These are phyloP conservation scores for Hesperophylax magnus DNA, from an alignment of 1,140 invertebrate genomes.

Conservation along the genomic window DNA sequence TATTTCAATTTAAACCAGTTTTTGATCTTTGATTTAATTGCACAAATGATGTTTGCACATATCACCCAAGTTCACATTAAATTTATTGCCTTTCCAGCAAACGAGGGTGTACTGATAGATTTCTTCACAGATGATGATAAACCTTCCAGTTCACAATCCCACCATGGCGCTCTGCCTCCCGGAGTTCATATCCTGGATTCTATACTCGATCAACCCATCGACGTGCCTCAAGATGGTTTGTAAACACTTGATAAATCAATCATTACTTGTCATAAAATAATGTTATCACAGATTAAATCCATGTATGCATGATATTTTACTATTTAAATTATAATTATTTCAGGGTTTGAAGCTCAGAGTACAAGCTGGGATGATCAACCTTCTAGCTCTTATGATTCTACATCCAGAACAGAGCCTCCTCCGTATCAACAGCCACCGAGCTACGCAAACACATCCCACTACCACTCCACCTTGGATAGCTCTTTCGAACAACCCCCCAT, in stretches of 20 bases:
- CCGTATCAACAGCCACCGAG: constrained; percentile 54
- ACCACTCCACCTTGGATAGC: constrained; percentile 29
- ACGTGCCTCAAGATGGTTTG: constrained; percentile 69
- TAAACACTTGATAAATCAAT: neutral
- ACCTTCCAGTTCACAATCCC: constrained; percentile 42
- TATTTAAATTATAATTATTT: neutral
- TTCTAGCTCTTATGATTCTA: constrained; percentile 5
- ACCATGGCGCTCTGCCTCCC: constrained; percentile 33
- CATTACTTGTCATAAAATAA: no score
- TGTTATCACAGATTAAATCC: neutral
- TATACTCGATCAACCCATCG: constrained; percentile 84
- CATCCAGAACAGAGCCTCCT: constrained; percentile 48
- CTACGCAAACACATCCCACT: constrained; percentile 54
- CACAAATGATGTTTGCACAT: neutral
- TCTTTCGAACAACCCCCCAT: constrained; percentile 8
- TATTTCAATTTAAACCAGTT: no score
- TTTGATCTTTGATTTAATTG: neutral
- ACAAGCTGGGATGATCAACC: constrained; percentile 46
- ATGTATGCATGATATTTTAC: neutral
- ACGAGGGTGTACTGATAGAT: constrained; percentile 68
- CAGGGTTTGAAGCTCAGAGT: constrained; percentile 33
- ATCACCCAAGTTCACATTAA: neutral
- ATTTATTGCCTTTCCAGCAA: constrained; percentile 60
- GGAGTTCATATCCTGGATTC: constrained; percentile 68
- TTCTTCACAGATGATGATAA: constrained; percentile 70